phyloP scores from a whole-genome alignment of 2,888 invertebrate species.

The Sipha maydis region DNA sequence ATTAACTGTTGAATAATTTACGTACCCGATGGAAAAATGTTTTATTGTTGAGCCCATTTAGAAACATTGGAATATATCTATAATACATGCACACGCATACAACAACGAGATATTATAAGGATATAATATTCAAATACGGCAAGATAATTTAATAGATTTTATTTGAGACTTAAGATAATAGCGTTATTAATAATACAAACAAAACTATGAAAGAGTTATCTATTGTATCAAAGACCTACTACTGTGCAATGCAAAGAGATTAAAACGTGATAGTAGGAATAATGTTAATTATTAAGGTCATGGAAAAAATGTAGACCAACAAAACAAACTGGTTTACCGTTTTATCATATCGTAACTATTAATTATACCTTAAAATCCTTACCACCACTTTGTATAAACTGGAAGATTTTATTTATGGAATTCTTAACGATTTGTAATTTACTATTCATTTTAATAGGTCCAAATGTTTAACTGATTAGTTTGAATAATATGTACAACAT shows the following conservation, averaged over 20 bases:
- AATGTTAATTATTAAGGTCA: conserved; percentile 38
- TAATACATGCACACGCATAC: too few species aligned
- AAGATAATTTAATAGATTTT: conserved; percentile 38
- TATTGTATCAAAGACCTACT: conserved; percentile 36
- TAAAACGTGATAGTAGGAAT: conserved; percentile 13
- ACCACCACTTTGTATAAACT: too few species aligned
- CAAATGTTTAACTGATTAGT: too few species aligned
- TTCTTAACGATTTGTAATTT: too few species aligned
- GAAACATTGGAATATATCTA: too few species aligned
- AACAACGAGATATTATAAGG: not conserved
- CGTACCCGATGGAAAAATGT: not conserved
- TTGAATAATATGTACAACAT: too few species aligned
- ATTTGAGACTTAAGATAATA: not conserved
- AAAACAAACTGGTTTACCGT: too few species aligned
- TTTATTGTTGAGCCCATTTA: conserved; percentile 12
- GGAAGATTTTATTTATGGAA: too few species aligned
- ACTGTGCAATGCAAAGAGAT: conserved; percentile 31
- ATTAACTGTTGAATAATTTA: not conserved
- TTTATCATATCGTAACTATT: not conserved
- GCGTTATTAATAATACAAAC: conserved; percentile 29
- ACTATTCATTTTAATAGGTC: too few species aligned
- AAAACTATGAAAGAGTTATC: conserved; percentile 36
- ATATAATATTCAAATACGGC: not conserved
- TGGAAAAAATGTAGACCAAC: not conserved
- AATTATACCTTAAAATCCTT: not conserved